Evolutionary conservation across 2,797 vertebrate genomes (phyloP).

Genomic region (Silurus lanzhouensis): DNA sequence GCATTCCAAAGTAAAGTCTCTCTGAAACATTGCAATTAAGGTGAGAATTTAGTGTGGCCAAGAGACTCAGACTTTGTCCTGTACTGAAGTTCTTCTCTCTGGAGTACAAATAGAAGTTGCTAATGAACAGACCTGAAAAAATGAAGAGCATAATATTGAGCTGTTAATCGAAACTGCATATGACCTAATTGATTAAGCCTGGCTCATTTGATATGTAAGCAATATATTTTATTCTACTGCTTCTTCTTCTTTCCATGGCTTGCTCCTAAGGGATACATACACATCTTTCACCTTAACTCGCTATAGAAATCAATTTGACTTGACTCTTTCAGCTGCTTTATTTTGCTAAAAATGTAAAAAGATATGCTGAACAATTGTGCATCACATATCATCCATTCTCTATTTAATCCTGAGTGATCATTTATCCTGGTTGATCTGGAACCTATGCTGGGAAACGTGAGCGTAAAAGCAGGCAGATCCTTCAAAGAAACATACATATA

Average conservation of each 20-base stretch:
- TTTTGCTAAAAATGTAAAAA: too few relatives aligned
- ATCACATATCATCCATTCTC: background rate
- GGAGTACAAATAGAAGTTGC: background rate
- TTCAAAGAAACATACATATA: background rate
- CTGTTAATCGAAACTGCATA: background rate
- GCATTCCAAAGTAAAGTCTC: slow-evolving; percentile 30
- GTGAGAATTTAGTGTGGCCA: background rate
- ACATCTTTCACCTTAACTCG: too few relatives aligned
- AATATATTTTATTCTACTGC: background rate
- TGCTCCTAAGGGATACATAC: too few relatives aligned
- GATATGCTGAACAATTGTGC: background rate
- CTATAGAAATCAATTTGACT: too few relatives aligned
- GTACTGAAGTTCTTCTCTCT: background rate
- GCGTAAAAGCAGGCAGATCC: background rate
- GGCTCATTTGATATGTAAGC: background rate
- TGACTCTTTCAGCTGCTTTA: too few relatives aligned
- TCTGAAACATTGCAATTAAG: slow-evolving; percentile 3
- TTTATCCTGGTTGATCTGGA: background rate
- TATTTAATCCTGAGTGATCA: background rate
- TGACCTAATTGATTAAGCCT: background rate
- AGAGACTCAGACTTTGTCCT: background rate
- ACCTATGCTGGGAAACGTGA: background rate
- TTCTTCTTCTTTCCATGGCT: too few relatives aligned
- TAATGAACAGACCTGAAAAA: background rate
- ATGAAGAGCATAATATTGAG: slow-evolving; percentile 8